Conservation (phyloP, 2,113 vertebrate genomes). For the Lathamus discolor region DNA sequence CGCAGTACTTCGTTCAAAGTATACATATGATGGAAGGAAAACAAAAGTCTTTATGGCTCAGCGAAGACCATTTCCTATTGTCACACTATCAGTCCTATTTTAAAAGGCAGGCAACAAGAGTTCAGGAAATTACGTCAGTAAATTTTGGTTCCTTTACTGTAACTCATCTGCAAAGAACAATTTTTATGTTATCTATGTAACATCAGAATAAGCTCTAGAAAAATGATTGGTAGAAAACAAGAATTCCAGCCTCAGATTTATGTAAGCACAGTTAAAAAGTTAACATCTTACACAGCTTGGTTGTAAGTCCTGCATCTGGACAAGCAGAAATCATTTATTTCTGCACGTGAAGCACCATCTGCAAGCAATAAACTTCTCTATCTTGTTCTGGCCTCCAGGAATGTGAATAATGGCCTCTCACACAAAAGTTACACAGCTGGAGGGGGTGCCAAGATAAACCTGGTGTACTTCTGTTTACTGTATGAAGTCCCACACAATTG, state of each 20-base stretch:
- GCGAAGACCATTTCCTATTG: not conserved
- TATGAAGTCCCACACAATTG: not conserved
- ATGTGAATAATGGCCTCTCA: not conserved
- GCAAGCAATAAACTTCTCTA: not conserved
- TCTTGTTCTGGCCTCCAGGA: not conserved
- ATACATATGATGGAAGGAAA: fast-evolving
- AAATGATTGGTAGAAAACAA: not conserved
- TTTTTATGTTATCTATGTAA: not conserved
- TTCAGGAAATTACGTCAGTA: not conserved
- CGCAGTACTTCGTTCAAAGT: not conserved
- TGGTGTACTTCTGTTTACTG: not conserved
- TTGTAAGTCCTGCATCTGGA: not conserved
- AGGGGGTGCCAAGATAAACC: constrained; percentile 12
- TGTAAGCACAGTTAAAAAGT: not conserved
- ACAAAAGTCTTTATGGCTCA: not conserved
- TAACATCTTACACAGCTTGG: not conserved
- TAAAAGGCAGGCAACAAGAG: not conserved
- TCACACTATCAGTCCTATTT: not conserved
- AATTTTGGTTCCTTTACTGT: not conserved
- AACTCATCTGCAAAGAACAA: not conserved
- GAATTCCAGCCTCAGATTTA: not conserved
- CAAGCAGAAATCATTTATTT: not conserved
- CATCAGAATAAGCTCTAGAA: not conserved
- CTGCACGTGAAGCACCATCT: constrained; percentile 1
- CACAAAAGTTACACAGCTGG: not conserved